Percentiles rank a stretch among this genome's conserved stretches.
phyloP scores from a whole-genome alignment of 1,140 invertebrate genomes.

The Cecropterus lyciades region DNA sequence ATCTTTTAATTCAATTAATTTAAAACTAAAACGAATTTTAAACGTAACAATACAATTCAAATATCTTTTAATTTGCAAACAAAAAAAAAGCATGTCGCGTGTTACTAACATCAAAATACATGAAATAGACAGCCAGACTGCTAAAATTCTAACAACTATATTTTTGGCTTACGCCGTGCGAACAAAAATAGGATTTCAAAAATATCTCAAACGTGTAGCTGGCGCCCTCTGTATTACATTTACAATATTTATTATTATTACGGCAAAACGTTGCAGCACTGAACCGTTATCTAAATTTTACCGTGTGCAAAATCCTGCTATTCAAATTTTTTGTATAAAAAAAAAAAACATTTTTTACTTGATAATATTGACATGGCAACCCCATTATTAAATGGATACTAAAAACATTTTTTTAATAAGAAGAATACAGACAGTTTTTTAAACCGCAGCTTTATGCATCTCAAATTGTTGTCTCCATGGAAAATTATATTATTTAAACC shows the following conservation, averaged over 20 bases:
- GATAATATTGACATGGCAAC: too few species aligned
- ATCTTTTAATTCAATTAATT: too few species aligned
- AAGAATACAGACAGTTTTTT: too few species aligned
- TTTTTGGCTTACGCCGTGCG: slow-evolving; percentile 24
- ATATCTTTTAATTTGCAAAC: too few species aligned
- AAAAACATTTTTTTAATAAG: too few species aligned
- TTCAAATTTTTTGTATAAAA: too few species aligned
- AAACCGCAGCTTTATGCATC: too few species aligned
- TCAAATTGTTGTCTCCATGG: too few species aligned
- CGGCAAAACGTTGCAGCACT: slow-evolving; percentile 6
- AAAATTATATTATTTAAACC: too few species aligned
- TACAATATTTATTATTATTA: slow-evolving; percentile 27
- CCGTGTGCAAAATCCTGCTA: background rate
- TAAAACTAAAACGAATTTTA: too few species aligned
- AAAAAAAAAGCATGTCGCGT: slow-evolving; percentile 13
- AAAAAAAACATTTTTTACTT: too few species aligned
- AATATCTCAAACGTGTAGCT: slow-evolving; percentile 25
- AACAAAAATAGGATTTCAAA: slow-evolving; percentile 31
- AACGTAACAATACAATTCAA: background rate
- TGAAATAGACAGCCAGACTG: slow-evolving; percentile 29
- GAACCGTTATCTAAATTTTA: background rate
- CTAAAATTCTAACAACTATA: slow-evolving; percentile 36
- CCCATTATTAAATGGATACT: too few species aligned
- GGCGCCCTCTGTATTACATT: slow-evolving; percentile 26
- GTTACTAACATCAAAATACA: slow-evolving; percentile 20